Evolutionary conservation across 2,888 invertebrate genomes (phyloP).

Genomic region (Sepioteuthis lessoniana): DNA sequence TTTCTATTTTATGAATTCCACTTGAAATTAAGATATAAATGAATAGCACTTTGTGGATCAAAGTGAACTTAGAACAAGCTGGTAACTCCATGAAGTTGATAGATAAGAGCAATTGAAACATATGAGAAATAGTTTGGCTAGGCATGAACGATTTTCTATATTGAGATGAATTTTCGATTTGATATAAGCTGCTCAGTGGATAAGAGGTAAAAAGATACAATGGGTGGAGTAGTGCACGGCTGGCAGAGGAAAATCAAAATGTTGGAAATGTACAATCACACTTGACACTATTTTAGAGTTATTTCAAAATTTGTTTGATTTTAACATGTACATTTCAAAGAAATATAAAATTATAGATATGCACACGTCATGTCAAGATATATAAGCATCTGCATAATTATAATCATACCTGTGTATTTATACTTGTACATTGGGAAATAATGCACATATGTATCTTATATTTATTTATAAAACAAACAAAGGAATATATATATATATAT

Average conservation of each 20-base stretch:
- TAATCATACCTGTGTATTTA: neutral
- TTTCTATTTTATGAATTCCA: neutral
- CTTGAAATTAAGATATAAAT: neutral
- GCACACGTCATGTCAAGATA: too few species aligned
- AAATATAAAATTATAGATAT: neutral
- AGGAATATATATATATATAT: too few species aligned
- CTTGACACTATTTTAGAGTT: neutral
- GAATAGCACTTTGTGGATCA: neutral
- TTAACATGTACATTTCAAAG: neutral
- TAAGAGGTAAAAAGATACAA: neutral
- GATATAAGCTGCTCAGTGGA: neutral
- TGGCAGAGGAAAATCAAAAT: neutral
- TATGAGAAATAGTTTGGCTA: neutral
- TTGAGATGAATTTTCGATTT: neutral
- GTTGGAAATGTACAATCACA: neutral
- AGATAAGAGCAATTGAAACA: slow-evolving; percentile 37
- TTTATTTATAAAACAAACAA: too few species aligned
- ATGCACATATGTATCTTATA: too few species aligned
- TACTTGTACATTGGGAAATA: neutral
- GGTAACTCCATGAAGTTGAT: neutral
- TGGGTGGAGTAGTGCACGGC: neutral
- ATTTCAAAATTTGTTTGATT: neutral
- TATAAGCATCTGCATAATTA: too few species aligned
- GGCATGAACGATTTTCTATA: slow-evolving; percentile 14
- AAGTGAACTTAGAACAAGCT: neutral